Conservation (phyloP, 2,797 vertebrate species). For the Urophycis tenuis region DNA sequence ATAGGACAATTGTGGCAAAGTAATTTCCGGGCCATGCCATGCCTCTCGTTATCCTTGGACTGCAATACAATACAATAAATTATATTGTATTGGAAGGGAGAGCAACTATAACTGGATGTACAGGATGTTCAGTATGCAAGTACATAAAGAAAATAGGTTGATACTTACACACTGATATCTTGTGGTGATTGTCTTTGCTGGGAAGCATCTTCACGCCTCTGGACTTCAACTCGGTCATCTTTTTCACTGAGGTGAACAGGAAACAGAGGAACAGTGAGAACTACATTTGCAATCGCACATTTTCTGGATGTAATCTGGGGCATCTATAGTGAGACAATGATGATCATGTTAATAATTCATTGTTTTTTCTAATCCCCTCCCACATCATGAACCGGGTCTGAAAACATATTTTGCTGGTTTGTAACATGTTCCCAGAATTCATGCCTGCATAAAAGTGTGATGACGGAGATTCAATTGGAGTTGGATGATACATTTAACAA, state of each 20-base stretch:
- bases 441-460: neutral
- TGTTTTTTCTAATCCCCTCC: neutral
- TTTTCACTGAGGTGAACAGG: conserved; percentile 79
- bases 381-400: neutral
- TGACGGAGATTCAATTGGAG: neutral
- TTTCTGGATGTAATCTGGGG: neutral
- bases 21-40: neutral
- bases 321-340: neutral
- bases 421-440: neutral
- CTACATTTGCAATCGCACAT: conserved; percentile 10
- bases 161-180: conserved; percentile 97
- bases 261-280: conserved; percentile 9
- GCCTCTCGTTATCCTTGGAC: neutral
- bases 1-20: neutral
- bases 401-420: neutral
- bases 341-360: neutral
- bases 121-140: neutral
- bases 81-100: neutral
- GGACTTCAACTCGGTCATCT: conserved; percentile 96
- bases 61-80: neutral
- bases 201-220: conserved; percentile 96
- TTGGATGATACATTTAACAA: neutral
- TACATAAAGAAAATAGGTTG: too few species aligned
- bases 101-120: neutral
- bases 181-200: conserved; percentile 97